Conservation (phyloP, 1,140 invertebrate genomes). For the Listronotus oregonensis region DNA sequence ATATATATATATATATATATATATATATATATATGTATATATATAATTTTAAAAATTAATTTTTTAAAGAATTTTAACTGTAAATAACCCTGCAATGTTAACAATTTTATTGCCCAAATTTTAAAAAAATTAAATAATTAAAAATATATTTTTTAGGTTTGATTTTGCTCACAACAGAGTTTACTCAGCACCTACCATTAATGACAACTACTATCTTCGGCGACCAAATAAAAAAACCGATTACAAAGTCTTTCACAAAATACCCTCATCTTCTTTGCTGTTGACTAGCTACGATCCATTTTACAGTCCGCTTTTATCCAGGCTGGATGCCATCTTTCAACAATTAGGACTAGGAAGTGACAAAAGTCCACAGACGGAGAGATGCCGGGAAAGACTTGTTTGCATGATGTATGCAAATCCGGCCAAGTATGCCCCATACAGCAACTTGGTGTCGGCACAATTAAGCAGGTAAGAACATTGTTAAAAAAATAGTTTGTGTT, state of each 20-base stretch:
- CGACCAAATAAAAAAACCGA: slow-evolving; percentile 53
- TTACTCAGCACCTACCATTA: slow-evolving; percentile 56
- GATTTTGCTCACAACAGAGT: slow-evolving; percentile 57
- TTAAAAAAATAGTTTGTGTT: too few relatives aligned
- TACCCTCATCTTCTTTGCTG: slow-evolving; percentile 78
- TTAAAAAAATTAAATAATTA: too few relatives aligned
- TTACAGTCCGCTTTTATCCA: slow-evolving; percentile 79
- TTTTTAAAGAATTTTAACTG: too few relatives aligned
- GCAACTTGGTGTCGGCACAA: slow-evolving; percentile 85
- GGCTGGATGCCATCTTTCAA: slow-evolving; percentile 80
- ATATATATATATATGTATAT: too few relatives aligned
- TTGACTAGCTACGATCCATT: slow-evolving; percentile 86
- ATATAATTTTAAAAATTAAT: too few relatives aligned
- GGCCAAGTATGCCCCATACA: slow-evolving; percentile 83
- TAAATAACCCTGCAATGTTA: too few relatives aligned
- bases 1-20: too few relatives aligned
- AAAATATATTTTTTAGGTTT: slow-evolving; percentile 56
- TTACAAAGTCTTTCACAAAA: slow-evolving; percentile 77
- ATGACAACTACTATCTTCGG: slow-evolving; percentile 62
- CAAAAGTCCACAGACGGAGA: slow-evolving; percentile 63
- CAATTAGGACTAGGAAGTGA: slow-evolving; percentile 66
- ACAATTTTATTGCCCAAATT: too few relatives aligned
- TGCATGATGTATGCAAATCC: slow-evolving; percentile 86
- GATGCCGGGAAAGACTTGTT: slow-evolving; percentile 78
- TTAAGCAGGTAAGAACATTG: slow-evolving; percentile 69